These are phyloP conservation scores for Plagodis dolabraria DNA, from an alignment of 2,888 invertebrate species.

Conservation along the genomic window DNA sequence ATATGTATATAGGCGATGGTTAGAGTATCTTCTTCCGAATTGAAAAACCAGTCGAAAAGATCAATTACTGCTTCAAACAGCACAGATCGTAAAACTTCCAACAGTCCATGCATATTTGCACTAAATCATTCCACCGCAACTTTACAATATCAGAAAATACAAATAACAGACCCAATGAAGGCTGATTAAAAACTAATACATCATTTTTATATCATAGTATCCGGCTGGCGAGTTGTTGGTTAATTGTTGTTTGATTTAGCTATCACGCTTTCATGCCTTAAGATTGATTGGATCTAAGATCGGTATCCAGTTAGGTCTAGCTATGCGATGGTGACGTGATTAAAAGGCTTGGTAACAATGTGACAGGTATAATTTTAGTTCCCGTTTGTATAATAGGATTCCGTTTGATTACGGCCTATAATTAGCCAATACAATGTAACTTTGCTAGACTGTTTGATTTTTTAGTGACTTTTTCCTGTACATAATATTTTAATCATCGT, in stretches of 20 bases:
- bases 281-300: constrained; percentile 31
- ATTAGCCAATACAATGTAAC: too few species aligned
- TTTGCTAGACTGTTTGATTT: too few species aligned
- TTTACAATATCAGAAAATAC: constrained; percentile 50
- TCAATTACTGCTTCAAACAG: constrained; percentile 5
- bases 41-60: background rate
- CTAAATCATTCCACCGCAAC: constrained; percentile 76
- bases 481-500: too few species aligned
- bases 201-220: constrained; percentile 55
- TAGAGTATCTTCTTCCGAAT: too few species aligned
- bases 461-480: too few species aligned
- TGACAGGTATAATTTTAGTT: constrained; percentile 20
- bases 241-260: constrained; percentile 56
- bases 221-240: constrained; percentile 48
- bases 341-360: constrained; percentile 25
- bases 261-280: constrained; percentile 49
- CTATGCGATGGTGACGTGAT: constrained; percentile 27
- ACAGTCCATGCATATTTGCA: constrained; percentile 69
- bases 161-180: constrained; percentile 71
- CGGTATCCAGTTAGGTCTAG: constrained; percentile 15
- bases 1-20: too few species aligned
- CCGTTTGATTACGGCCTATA: background rate
- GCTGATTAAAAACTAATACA: constrained; percentile 74
- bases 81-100: constrained; percentile 8
- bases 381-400: constrained; percentile 13